These are phyloP conservation scores for Copsychus sechellarum DNA, from an alignment of 2,113 vertebrate species.

Conservation along the genomic window DNA sequence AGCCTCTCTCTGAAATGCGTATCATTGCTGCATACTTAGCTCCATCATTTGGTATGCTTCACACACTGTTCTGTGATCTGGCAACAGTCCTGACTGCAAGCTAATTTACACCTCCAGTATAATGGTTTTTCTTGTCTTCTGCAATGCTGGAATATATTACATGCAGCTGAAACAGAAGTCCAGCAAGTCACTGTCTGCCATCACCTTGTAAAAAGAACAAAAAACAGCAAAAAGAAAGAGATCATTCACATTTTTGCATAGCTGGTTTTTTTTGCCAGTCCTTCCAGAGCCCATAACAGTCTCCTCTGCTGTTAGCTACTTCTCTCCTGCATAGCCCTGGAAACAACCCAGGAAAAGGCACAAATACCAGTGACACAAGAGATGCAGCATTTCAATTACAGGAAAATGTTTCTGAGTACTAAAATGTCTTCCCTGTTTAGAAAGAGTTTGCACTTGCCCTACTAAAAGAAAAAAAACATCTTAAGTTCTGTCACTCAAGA, in stretches of 20 bases:
- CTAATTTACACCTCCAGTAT: slow-evolving; percentile 30
- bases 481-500: not conserved
- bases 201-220: slow-evolving; percentile 12
- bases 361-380: not conserved
- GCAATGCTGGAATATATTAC: not conserved
- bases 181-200: not conserved
- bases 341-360: not conserved
- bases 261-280: not conserved
- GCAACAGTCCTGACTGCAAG: not conserved
- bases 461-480: not conserved
- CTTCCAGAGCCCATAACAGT: not conserved
- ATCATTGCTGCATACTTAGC: not conserved
- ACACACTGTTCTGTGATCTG: not conserved
- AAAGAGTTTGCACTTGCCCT: not conserved
- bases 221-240: not conserved
- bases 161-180: not conserved
- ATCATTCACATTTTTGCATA: not conserved
- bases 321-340: not conserved
- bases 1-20: not conserved
- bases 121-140: slow-evolving; percentile 13
- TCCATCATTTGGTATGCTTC: not conserved
- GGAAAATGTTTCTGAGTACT: not conserved
- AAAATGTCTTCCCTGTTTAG: not conserved
- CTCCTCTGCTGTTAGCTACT: not conserved
- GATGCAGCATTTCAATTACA: not conserved